Evolutionary conservation across 2,113 vertebrate genomes (phyloP), one percentile per base, ranked within the genome.

Genomic region (Pomatostomus ruficeps): DNA sequence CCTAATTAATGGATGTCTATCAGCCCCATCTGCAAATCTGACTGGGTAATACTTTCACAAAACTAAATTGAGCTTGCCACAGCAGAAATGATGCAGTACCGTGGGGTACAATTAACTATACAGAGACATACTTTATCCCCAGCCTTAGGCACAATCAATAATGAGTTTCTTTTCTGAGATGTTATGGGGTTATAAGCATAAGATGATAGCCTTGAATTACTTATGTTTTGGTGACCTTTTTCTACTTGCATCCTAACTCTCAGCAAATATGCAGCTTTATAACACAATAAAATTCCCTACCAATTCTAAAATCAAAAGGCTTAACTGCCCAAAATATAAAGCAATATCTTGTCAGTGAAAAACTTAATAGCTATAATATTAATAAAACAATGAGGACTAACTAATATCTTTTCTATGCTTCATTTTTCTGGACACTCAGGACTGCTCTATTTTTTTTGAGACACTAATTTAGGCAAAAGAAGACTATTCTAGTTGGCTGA

Each of bases 1-100:
- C 91, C 89, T 96, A 98, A 98, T 98, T 98, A 98, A 98, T 98
- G 97, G 97, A 91, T 97, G 92, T 93, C 94, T 98, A 97, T 98
- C 97, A 97, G 96, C 96, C 96, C 94, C 96, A 97, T 98, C 97
- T 98, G 91, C 97, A 98, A 98, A 96, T 96, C 96, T 97, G 95
- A 85, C 46, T 16, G 54, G 93, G 94, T 93, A 98, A 97, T 97
- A 92, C 94, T 96, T 96, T 95, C 82, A 91, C 96, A 94, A 96
- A 96, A 97, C 93, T 93, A 97, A 98, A 98, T 98, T 97, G 98
- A 97, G 97, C 94, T 94, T 95, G 48, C 95, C 89, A 92, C 89
- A 96, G 97, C 96, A 98, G 97, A 98, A 98, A 98, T 92, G 94
- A 98, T 95, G 96, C 96, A 95, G 95, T 91, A 97, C 95, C 86